A percentile compares a stretch with the other conserved stretches of the same genome.
Conservation (phyloP, 2,888 invertebrate species). For the Heliconius charithonia region DNA sequence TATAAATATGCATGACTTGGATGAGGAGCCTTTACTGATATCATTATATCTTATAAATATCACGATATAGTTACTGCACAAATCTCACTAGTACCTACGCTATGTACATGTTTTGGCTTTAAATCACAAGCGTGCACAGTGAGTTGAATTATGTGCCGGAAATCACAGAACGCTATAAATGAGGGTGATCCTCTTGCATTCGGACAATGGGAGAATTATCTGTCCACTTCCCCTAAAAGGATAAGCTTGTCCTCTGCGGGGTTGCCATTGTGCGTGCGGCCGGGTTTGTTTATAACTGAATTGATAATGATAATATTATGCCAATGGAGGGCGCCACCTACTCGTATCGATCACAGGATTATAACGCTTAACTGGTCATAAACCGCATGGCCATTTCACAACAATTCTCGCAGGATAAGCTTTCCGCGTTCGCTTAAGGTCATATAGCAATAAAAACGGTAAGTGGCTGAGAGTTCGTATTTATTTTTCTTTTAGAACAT, state of each 20-base stretch:
- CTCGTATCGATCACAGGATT: constrained; percentile 33
- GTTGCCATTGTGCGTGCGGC: constrained; percentile 32
- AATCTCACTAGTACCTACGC: not conserved
- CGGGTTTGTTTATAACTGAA: constrained; percentile 37
- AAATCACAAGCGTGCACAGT: constrained; percentile 11
- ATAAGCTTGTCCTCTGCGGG: constrained; percentile 24
- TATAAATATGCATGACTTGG: not conserved
- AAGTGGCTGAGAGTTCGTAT: not conserved
- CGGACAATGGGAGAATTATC: constrained; percentile 40
- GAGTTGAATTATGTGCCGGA: constrained; percentile 37
- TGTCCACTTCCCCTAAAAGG: constrained; percentile 41
- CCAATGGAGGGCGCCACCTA: constrained; percentile 29
- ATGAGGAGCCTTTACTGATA: not conserved
- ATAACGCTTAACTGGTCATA: constrained; percentile 27
- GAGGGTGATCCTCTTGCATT: constrained; percentile 37
- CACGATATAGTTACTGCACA: not conserved
- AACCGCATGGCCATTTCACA: constrained; percentile 18
- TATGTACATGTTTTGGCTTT: not conserved
- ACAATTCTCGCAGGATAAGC: not conserved
- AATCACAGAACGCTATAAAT: constrained; percentile 35
- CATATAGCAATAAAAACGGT: not conserved
- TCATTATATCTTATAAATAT: not conserved
- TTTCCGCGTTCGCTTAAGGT: not conserved
- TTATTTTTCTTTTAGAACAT: not conserved
- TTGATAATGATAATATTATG: constrained; percentile 39